A percentile compares a stretch with the other conserved stretches of the same genome.
Evolutionary conservation across 2,888 invertebrate species (phyloP).

Genomic region (Micoletzkya japonica): DNA sequence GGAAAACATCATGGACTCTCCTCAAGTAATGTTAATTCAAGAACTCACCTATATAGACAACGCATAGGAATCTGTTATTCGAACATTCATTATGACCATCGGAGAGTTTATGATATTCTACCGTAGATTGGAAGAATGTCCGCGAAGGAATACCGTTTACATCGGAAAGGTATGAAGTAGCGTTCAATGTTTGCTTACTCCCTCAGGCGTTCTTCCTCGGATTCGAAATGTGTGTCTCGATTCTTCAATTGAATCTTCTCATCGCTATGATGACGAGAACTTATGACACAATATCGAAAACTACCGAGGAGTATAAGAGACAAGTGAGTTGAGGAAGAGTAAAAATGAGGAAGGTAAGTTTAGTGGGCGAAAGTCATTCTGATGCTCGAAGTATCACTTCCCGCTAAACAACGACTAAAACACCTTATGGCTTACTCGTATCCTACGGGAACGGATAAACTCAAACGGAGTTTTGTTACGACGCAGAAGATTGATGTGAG

Average conservation of each 20-base stretch:
- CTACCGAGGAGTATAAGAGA: constrained; percentile 89
- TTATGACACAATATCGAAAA: constrained; percentile 93
- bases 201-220: constrained; percentile 78
- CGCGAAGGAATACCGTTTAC: background rate
- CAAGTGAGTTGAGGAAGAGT: too few relatives aligned
- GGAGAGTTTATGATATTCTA: constrained; percentile 90
- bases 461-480: constrained; percentile 49
- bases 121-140: constrained; percentile 77
- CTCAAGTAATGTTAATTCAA: too few relatives aligned
- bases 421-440: constrained; percentile 89
- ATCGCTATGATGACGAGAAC: constrained; percentile 99
- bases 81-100: constrained; percentile 96
- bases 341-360: too few relatives aligned
- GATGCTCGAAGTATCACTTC: constrained; percentile 91
- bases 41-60: too few relatives aligned
- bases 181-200: background rate
- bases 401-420: constrained; percentile 81
- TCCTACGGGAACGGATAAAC: constrained; percentile 68
- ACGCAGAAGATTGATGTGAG: constrained; percentile 35
- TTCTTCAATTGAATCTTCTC: constrained; percentile 92
- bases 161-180: constrained; percentile 6
- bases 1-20: constrained; percentile 29
- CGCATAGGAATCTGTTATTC: constrained; percentile 92
- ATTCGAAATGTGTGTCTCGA: constrained; percentile 93
- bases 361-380: constrained; percentile 96